Evolutionary conservation across 2,888 invertebrate species (phyloP), one percentile per base, ranked within the genome.

Genomic region (Papilio demoleus): DNA sequence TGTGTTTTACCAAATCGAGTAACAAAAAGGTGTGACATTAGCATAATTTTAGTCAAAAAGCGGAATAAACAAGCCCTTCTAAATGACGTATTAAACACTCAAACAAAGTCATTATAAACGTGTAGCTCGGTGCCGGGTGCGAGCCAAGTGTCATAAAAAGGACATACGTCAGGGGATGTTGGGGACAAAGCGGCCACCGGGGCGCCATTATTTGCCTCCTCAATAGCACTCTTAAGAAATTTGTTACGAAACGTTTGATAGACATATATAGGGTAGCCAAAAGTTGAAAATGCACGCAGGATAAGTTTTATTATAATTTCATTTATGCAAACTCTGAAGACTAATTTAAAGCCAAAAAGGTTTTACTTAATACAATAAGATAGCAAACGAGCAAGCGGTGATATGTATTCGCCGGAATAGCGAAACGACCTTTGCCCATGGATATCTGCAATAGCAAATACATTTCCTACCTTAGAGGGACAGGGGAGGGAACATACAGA

Each of bases 31-130:
- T 50, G 47, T 42, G 24, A 74, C 77, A 86, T 88, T 88, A 81
- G 80, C 87, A 88, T 89, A 88, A 88, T 88, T 86, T 83, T 71
- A 77, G 77, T 74, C 76, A 76, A 79, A 83, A 81, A 75, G 74
- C 79, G 83, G 79, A 87, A 83, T 85, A 86, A 87, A 88, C 83
- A 88, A 82, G 85, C 88, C 88, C 84, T 83, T 82, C 76, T 84
- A 87, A 88, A 88, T 87, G 88, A 82, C 85, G 85, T 85, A 86
- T 87, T 89, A 88, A 90, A 88, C 79, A 81, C 82, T 86, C 85
- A 86, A 87, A 89, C 87, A 83, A 84, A 85, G 81, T 87, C 77
- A 88, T 89, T 87, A 87, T 86, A 82, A 76, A 76, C 80, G 83
- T 85, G 86, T 82, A 83, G 86, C 83, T 80, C 76, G 71, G 72